These are phyloP conservation scores for Mythimna vitellina DNA, from an alignment of 2,888 invertebrate species.

Conservation along the genomic window DNA sequence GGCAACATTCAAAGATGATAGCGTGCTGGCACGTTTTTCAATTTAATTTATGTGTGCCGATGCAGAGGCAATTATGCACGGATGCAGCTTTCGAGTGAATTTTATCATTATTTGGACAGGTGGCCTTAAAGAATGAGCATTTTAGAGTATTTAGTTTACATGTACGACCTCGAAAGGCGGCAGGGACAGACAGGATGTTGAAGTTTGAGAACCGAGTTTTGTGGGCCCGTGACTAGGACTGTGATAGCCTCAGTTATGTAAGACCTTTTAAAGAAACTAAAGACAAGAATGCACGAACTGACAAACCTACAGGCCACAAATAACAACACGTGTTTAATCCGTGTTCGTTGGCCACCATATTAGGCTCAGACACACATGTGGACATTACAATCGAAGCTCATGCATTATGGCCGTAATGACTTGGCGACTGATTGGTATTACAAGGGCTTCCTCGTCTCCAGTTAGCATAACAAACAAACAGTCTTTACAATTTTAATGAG, in stretches of 20 bases:
- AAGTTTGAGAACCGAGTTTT: not conserved
- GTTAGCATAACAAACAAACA: slow-evolving; percentile 63
- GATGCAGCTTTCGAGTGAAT: slow-evolving; percentile 52
- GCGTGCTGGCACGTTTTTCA: slow-evolving; percentile 24
- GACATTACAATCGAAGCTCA: slow-evolving; percentile 48
- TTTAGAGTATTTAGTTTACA: slow-evolving; percentile 44
- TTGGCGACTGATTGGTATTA: slow-evolving; percentile 68
- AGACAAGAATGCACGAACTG: slow-evolving; percentile 35
- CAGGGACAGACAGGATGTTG: not conserved
- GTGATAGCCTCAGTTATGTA: not conserved
- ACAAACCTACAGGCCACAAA: slow-evolving; percentile 9
- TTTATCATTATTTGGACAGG: slow-evolving; percentile 64
- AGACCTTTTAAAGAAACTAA: slow-evolving; percentile 48
- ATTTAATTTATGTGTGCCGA: slow-evolving; percentile 20
- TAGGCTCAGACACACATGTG: slow-evolving; percentile 46
- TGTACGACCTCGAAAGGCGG: slow-evolving; percentile 5
- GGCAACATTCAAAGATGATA: slow-evolving; percentile 26
- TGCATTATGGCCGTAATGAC: slow-evolving; percentile 60
- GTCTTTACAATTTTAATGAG: slow-evolving; percentile 64
- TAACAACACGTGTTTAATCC: slow-evolving; percentile 47
- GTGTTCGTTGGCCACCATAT: slow-evolving; percentile 39
- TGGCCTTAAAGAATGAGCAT: slow-evolving; percentile 52
- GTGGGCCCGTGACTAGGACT: not conserved
- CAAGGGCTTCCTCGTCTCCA: slow-evolving; percentile 61
- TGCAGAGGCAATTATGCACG: slow-evolving; percentile 20